Evolutionary conservation across 2,888 invertebrate species (phyloP).

Genomic region (Watsonalla binaria): DNA sequence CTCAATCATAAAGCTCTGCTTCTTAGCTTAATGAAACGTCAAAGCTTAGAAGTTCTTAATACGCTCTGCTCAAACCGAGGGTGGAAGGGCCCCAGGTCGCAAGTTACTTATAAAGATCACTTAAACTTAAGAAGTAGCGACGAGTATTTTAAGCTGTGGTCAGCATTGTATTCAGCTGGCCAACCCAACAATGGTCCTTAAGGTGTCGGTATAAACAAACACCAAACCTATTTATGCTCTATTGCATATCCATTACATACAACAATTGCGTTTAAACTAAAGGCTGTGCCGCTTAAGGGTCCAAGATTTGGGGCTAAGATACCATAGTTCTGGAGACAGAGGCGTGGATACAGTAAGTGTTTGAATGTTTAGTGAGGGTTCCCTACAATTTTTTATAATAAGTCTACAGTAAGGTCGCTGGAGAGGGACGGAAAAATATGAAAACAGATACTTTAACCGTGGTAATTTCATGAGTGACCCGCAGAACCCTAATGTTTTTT

Average conservation of each 20-base stretch:
- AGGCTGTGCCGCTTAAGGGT: constrained; percentile 40
- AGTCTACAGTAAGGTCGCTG: too few relatives aligned
- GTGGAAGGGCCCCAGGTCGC: too few relatives aligned
- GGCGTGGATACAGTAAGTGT: background rate
- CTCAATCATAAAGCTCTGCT: too few relatives aligned
- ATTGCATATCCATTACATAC: constrained; percentile 73
- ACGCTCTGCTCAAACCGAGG: too few relatives aligned
- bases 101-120: background rate
- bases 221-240: constrained; percentile 60
- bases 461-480: too few relatives aligned
- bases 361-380: background rate
- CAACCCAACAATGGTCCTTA: constrained; percentile 34
- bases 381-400: background rate
- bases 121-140: background rate
- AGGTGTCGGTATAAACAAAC: constrained; percentile 56
- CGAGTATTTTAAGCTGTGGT: constrained; percentile 10
- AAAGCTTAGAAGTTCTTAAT: too few relatives aligned
- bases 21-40: too few relatives aligned
- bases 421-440: too few relatives aligned
- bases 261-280: constrained; percentile 54
- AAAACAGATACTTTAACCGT: too few relatives aligned
- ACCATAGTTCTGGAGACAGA: too few relatives aligned
- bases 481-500: too few relatives aligned
- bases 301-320: constrained; percentile 15
- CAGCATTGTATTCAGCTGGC: constrained; percentile 22